Evolutionary conservation across 30 jellyfish, hydroid and myxozoan genomes (phyloP), one percentile per base, ranked within the genome.

Genomic region (Cassiopea xamachana): DNA sequence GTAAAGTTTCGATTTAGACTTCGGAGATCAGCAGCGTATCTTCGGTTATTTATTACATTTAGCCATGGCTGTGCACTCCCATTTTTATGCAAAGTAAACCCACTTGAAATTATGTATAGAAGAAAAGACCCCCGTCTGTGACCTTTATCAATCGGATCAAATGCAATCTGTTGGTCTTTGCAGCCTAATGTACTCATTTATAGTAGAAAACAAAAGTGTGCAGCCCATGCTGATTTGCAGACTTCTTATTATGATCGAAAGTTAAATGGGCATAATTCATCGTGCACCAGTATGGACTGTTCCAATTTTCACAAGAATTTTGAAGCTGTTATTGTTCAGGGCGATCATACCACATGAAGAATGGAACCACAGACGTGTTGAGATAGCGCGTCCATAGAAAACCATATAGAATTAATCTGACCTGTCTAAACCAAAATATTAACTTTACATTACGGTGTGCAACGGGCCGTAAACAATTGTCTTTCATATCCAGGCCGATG

Each of bases 341-440:
- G 2, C 16, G 49, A 47, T 43, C 74, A 73, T 71, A 43, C 77
- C n/a, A 51, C 19, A 55, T 46, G 72, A 84, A 69, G 92, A 84
- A 82, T 82, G 51, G 90, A 82, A 43, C 90, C 83, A 64, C 85
- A 84, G 92, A 84, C 92, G 71, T 46, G 39, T 19, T 46, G 92
- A 70, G 85, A 58, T 67, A 68, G 92, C 18, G 92, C 73, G 80
- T 13, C 92, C 70, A 46, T 71, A 69, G 92, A 84, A 84, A 69
- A 61, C 77, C 80, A 70, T 59, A 61, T 73, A 84, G 70, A 72
- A 12, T 84, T 84, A 84, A 84, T 84, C 92, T 71, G 85, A 85
- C 85, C 84, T 72, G 85, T 84, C 92, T 84, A 84, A 84, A 72
- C 92, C 92, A 76, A 69, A 59, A 69, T 73, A 84, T 84, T 84